Percentiles rank a stretch among this genome's conserved stretches.
Evolutionary conservation across 2,113 vertebrate genomes (phyloP).

Genomic region (Myiozetetes cayanensis): DNA sequence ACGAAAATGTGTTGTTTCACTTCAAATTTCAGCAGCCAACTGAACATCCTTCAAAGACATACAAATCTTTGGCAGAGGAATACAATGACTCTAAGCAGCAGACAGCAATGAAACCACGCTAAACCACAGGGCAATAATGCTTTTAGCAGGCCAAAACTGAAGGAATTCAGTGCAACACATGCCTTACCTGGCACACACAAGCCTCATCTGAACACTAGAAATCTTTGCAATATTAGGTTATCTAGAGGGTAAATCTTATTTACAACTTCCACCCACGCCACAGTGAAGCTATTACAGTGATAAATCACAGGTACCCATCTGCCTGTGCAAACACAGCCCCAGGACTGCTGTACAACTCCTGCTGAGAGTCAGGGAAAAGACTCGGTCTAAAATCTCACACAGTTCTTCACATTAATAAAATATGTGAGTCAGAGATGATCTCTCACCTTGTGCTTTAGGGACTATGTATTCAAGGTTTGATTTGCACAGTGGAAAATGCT

Average conservation of each 20-base stretch:
- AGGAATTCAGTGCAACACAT: not conserved
- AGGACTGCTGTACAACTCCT: not conserved
- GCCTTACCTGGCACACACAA: not conserved
- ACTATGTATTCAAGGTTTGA: not conserved
- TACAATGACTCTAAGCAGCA: not conserved
- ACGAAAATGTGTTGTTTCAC: not conserved
- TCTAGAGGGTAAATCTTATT: not conserved
- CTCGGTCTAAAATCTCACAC: not conserved
- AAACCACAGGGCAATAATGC: not conserved
- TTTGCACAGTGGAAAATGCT: not conserved
- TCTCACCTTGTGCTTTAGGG: not conserved
- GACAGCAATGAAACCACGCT: not conserved
- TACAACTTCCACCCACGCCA: not conserved
- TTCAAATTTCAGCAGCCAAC: not conserved
- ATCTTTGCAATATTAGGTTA: not conserved
- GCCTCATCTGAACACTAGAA: not conserved
- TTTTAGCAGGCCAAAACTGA: not conserved
- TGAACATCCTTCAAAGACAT: not conserved
- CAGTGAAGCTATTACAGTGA: not conserved
- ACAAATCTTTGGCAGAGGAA: not conserved
- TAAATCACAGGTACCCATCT: not conserved
- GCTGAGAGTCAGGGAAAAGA: not conserved
- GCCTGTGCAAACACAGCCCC: not conserved
- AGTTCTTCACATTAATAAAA: not conserved
- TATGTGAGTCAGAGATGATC: not conserved